Percentiles rank a stretch among this genome's conserved stretches.
phyloP scores from a whole-genome alignment of 1,140 invertebrate species.

The Gryllus bimaculatus region DNA sequence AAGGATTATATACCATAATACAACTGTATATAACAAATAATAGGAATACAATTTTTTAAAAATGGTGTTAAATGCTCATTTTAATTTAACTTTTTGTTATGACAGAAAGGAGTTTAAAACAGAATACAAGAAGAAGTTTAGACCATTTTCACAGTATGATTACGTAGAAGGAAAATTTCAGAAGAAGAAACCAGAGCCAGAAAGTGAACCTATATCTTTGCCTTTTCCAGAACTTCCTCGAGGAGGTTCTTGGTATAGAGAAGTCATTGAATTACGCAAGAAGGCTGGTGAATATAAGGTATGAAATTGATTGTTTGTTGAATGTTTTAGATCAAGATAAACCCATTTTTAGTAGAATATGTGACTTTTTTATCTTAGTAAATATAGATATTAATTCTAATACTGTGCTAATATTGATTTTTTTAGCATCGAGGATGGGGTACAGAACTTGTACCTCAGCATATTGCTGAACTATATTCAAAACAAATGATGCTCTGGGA shows the following conservation, averaged over 20 bases:
- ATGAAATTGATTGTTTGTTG: constrained; percentile 28
- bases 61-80: not conserved
- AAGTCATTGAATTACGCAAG: constrained; percentile 76
- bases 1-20: no score
- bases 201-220: constrained; percentile 11
- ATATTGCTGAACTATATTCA: constrained; percentile 63
- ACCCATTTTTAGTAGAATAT: not conserved
- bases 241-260: constrained; percentile 61
- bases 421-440: constrained; percentile 81
- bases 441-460: constrained; percentile 70
- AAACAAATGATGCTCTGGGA: constrained; percentile 79
- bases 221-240: constrained; percentile 18
- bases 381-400: not conserved
- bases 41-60: not conserved
- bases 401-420: constrained; percentile 21
- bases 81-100: constrained; percentile 10
- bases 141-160: constrained; percentile 71
- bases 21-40: no score
- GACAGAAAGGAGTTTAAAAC: constrained; percentile 43
- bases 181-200: constrained; percentile 32
- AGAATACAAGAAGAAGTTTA: constrained; percentile 71
- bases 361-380: not conserved
- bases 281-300: constrained; percentile 89
- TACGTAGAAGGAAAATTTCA: constrained; percentile 64
- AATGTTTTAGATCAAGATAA: not conserved